A percentile compares a stretch with the other conserved stretches of the same genome.
Evolutionary conservation across 2,113 vertebrate genomes (phyloP).

Genomic region (Columba livia): DNA sequence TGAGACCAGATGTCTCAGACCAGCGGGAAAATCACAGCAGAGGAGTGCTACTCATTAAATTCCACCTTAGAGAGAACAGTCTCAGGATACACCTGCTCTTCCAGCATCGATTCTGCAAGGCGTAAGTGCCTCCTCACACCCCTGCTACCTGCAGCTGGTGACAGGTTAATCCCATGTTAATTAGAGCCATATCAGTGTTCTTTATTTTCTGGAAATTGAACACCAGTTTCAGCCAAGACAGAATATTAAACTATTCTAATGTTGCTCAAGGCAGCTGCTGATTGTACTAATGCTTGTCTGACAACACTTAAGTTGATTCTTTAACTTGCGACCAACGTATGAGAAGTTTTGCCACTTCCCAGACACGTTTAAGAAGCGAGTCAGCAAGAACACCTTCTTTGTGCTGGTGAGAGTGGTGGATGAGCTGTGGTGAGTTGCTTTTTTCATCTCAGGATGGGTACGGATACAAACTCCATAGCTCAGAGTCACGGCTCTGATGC

Average conservation of each 20-base stretch:
- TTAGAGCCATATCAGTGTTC: background rate
- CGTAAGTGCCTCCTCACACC: background rate
- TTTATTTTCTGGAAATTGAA: background rate
- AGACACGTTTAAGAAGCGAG: conserved; percentile 95
- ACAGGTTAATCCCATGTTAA: background rate
- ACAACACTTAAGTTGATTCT: conserved; percentile 32
- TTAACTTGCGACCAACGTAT: conserved; percentile 87
- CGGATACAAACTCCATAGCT: background rate
- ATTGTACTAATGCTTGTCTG: background rate
- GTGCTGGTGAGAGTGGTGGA: conserved; percentile 97
- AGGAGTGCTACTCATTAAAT: conserved; percentile 5
- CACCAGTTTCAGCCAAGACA: background rate
- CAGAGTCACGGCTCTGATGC: background rate
- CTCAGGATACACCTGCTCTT: background rate
- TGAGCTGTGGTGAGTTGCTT: conserved; percentile 91
- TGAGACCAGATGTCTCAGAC: conserved; percentile 8
- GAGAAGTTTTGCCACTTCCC: conserved; percentile 96
- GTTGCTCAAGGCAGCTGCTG: background rate
- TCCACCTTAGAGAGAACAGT: background rate
- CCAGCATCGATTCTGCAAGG: rapidly evolving
- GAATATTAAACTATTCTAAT: rapidly evolving
- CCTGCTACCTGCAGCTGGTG: background rate
- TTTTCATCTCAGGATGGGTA: background rate
- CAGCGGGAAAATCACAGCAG: background rate
- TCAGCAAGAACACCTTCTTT: conserved; percentile 99